Evolutionary conservation across 2,797 vertebrate species (phyloP), one percentile per base, ranked within the genome.

Genomic region (Tympanoctomys barrerae): DNA sequence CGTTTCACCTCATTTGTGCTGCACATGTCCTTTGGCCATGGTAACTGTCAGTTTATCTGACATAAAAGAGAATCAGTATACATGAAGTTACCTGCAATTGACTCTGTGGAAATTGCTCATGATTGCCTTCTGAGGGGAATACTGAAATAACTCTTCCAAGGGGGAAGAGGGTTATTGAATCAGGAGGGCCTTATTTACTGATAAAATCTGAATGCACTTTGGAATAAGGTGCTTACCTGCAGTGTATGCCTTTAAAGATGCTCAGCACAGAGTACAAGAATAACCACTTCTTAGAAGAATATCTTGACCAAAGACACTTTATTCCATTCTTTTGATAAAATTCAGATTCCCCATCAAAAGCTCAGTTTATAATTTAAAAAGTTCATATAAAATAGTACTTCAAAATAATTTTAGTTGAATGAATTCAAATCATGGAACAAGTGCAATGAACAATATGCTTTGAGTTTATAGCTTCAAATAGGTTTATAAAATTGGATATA

Each of bases 241-340:
- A 96, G 94, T 84, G 13, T 84, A 31, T 89, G 24, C 82, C 97
- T 96, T 96, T 95, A 96, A 89, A 94, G 89, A 94, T 90, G 73
- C 28, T 86, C 82, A 96, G 24, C 26, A 66, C 61, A 54, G 54
- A 90, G n/a, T 68, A 90, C 42, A 83, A 87, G 97, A 87, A 96
- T 95, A 95, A 42, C 31, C 89, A 90, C 78, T 94, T 94, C 80
- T 77, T 61, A 77, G 91, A 95, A 73, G 94, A 86, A 1, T 86
- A 73, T 96, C 70, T 97, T 0, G 1, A 57, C 87, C 84, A 96
- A 95, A 64, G 85, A 89, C 90, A 94, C 8, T n/a, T 14, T 88
- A 91, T 91, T 89, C 49, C n/a, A 75, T 77, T 92, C 81, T 95
- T 93, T 36, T 87, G 68, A 86, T 80, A 80, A 95, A 94, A 91